Evolutionary conservation across 2,888 invertebrate genomes (phyloP).

Genomic region (Lasioglossum calceatum): DNA sequence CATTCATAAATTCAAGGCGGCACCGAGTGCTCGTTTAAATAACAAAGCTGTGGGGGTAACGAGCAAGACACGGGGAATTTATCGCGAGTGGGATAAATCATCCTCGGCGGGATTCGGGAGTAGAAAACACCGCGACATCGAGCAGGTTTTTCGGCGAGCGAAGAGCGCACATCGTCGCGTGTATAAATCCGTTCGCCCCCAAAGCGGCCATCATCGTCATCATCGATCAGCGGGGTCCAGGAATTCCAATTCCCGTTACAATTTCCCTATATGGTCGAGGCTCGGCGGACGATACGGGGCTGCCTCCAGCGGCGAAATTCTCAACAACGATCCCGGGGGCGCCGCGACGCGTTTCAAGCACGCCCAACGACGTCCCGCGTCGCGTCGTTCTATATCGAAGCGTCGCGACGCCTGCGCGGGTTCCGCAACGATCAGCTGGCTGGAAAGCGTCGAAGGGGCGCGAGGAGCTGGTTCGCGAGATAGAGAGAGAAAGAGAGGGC

Average conservation of each 20-base stretch:
- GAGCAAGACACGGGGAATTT: not conserved
- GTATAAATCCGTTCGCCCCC: not conserved
- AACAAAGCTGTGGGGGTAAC: not conserved
- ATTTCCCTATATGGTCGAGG: not conserved
- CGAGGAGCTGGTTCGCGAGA: conserved; percentile 13
- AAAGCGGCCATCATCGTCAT: conserved; percentile 16
- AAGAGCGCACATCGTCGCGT: not conserved
- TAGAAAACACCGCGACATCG: not conserved
- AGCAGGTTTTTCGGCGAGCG: not conserved
- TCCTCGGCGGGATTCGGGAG: not conserved
- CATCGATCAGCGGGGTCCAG: conserved; percentile 19
- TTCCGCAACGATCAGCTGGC: conserved; percentile 83
- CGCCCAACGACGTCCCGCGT: conserved; percentile 29
- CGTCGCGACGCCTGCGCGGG: conserved; percentile 81
- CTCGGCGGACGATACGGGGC: conserved; percentile 1
- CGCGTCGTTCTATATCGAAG: conserved; percentile 50
- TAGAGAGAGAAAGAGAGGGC: not conserved
- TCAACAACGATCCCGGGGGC: conserved; percentile 39
- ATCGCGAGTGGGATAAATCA: conserved; percentile 1
- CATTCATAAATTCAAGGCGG: not conserved
- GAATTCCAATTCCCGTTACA: conserved; percentile 20
- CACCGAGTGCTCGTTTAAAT: conserved; percentile 2
- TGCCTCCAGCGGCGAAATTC: conserved; percentile 22
- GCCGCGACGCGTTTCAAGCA: conserved; percentile 15
- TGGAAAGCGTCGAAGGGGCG: conserved; percentile 47